phyloP scores from a whole-genome alignment of 2,113 vertebrate species.

The Malurus alboscapulatus region DNA sequence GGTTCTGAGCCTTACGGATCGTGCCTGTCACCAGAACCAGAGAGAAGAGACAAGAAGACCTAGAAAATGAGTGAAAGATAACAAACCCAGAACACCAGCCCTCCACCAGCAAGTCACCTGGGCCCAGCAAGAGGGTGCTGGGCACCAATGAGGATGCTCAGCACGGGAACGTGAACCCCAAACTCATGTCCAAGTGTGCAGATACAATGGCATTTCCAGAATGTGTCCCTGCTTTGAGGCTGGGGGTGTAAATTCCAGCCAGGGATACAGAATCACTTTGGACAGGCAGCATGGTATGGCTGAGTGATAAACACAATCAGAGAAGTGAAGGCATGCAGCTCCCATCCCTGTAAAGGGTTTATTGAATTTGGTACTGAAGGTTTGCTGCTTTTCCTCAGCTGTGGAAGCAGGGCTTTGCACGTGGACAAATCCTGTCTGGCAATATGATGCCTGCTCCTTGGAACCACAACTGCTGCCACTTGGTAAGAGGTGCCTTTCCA shows the following conservation, averaged over 20 bases:
- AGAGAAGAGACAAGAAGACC: slow-evolving; percentile 83
- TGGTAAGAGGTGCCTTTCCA: background rate
- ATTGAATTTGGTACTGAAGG: background rate
- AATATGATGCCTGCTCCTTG: background rate
- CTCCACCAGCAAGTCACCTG: slow-evolving; percentile 73
- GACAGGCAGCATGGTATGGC: background rate
- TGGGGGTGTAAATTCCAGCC: background rate
- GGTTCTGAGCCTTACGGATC: slow-evolving; percentile 99
- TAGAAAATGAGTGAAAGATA: slow-evolving; percentile 84
- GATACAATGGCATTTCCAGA: background rate
- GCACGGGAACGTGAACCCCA: background rate
- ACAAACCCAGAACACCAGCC: slow-evolving; percentile 73
- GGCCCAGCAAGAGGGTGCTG: background rate
- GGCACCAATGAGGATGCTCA: slow-evolving; percentile 62
- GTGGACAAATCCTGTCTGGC: background rate
- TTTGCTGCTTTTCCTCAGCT: background rate
- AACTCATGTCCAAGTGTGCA: background rate
- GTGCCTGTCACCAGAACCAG: slow-evolving; percentile 94
- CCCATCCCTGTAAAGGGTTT: background rate
- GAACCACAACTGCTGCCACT: background rate
- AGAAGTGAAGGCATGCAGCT: background rate
- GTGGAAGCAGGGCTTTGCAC: background rate
- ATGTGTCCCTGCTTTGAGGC: background rate
- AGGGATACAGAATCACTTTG: background rate
- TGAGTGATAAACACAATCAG: background rate